Percentiles rank a stretch among this genome's conserved stretches.
Conservation (phyloP, 2,888 invertebrate species). For the Eretmocerus hayati region DNA sequence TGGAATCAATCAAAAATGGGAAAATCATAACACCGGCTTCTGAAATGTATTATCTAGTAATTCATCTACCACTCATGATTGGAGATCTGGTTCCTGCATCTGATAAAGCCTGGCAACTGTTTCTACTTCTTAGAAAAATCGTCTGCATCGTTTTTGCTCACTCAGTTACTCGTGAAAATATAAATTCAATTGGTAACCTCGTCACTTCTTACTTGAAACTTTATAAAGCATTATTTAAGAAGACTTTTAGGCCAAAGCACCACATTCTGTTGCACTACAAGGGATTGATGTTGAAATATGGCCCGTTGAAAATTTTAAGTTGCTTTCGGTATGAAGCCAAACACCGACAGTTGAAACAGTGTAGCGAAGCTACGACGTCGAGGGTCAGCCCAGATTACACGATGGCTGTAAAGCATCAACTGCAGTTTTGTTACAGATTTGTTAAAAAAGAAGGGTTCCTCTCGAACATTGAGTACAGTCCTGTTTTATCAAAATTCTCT, state of each 20-base stretch:
- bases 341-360: neutral
- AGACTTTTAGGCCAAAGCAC: neutral
- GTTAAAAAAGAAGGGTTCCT: neutral
- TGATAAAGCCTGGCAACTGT: constrained; percentile 20
- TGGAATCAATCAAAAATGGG: constrained; percentile 7
- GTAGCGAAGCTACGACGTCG: neutral
- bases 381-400: neutral
- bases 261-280: constrained; percentile 18
- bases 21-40: constrained; percentile 18
- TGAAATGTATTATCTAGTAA: constrained; percentile 19
- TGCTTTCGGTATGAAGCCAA: constrained; percentile 17
- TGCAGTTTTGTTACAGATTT: neutral
- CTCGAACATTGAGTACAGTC: neutral
- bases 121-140: constrained; percentile 14
- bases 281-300: constrained; percentile 19
- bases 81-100: constrained; percentile 16
- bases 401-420: neutral
- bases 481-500: neutral
- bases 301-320: constrained; percentile 22
- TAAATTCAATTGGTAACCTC: constrained; percentile 1
- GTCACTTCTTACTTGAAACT: constrained; percentile 7
- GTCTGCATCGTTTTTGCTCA: constrained; percentile 1
- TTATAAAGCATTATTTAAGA: constrained; percentile 1
- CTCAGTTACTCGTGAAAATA: neutral
- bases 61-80: constrained; percentile 15